Evolutionary conservation across 2,113 vertebrate species (phyloP).

Genomic region (Pontoporia blainvillei): DNA sequence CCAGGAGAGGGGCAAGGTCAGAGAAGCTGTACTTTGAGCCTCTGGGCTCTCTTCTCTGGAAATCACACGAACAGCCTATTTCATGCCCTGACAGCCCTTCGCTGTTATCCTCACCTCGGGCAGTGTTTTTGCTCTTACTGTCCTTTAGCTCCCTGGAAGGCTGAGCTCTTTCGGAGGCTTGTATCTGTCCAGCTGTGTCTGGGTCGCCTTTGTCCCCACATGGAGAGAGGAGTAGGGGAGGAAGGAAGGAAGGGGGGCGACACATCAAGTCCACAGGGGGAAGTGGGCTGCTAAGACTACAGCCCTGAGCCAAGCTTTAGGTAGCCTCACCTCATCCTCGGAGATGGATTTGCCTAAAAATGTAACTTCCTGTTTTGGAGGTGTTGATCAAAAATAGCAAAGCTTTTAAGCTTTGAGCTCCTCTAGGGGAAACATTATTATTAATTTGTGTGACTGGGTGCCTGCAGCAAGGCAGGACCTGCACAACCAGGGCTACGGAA

Average conservation of each 20-base stretch:
- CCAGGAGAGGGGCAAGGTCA: slow-evolving; percentile 59
- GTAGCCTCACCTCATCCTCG: slow-evolving; percentile 63
- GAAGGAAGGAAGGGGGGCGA: background rate
- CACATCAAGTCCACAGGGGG: slow-evolving; percentile 58
- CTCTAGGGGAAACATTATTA: background rate
- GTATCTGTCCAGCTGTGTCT: slow-evolving; percentile 65
- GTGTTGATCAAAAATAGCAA: slow-evolving; percentile 47
- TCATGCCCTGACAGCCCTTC: slow-evolving; percentile 72
- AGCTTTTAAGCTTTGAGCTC: background rate
- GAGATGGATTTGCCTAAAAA: slow-evolving; percentile 67
- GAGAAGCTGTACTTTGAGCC: slow-evolving; percentile 18
- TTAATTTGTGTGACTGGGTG: background rate
- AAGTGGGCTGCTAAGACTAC: slow-evolving; percentile 56
- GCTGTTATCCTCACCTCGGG: slow-evolving; percentile 73
- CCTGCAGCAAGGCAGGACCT: background rate
- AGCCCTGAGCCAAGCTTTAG: slow-evolving; percentile 54
- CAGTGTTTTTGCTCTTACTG: slow-evolving; percentile 74
- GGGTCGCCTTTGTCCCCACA: slow-evolving; percentile 52
- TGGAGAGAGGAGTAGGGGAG: slow-evolving; percentile 55
- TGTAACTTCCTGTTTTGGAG: slow-evolving; percentile 51
- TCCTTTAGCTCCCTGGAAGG: slow-evolving; percentile 73
- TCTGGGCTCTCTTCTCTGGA: slow-evolving; percentile 49
- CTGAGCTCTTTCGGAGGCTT: slow-evolving; percentile 58
- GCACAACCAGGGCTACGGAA: background rate
- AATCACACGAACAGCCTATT: slow-evolving; percentile 62